Evolutionary conservation across 2,888 invertebrate genomes (phyloP), one percentile per base, ranked within the genome.

Genomic region (Pachliopta kotzebuea): DNA sequence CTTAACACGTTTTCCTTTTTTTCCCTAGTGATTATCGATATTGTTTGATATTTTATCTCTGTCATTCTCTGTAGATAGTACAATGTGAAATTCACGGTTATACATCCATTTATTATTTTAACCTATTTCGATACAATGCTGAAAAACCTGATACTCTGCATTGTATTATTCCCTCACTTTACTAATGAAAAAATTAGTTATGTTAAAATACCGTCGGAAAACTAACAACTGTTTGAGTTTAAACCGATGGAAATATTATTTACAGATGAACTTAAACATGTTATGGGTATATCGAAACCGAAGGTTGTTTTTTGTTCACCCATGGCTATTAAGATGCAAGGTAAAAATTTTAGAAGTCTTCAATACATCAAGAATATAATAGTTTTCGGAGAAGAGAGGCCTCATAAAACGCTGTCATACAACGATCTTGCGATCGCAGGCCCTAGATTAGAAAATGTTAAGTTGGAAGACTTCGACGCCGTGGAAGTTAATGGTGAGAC

Each of bases 241-340:
- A 37, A 37, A 37, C 11, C 14, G 14, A 17, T 49, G 6, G 2
- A n/a, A n/a, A n/a, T n/a, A 8, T 20, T 42, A 7, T 42, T 76
- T 74, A 20, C 83, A 89, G 88, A 76, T 31, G 89, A 90, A 79
- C 56, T 90, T 8, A 76, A 74, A 56, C 84, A 89, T 71, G 80
- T 78, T 0, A 55, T 79, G 20, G 73, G 72, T 56, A 88, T 89
- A 67, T 76, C 86, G 0, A 87, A 86, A 66, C 88, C 89, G 2
- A 78, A 75, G 67, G 76, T 75, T 64, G 54, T 88, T 0, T 76
- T 89, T 50, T 83, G 83, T 29, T 89, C 89, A 0, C 83, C 83
- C 0, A 1, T 65, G 1, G 74, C 75, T 0, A 84, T 78, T 69
- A 80, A 84, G 68, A 61, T 49, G 0, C 83, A 85, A 45, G 68